These are phyloP conservation scores for Anniella stebbinsi DNA, from an alignment of 2,797 vertebrate species.

Conservation along the genomic window DNA sequence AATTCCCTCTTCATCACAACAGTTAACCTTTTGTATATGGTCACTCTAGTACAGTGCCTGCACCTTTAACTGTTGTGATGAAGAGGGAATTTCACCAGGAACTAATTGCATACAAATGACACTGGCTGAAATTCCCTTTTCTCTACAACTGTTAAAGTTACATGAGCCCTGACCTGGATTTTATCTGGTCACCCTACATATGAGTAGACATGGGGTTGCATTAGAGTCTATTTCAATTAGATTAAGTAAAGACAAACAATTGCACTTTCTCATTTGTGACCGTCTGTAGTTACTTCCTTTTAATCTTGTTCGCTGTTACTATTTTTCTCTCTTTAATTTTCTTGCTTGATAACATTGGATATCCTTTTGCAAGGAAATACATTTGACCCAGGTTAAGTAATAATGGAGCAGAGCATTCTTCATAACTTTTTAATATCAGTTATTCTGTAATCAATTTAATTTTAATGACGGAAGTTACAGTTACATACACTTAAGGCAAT, in stretches of 20 bases:
- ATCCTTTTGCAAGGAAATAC: background rate
- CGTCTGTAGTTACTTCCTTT: conserved; percentile 2
- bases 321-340: background rate
- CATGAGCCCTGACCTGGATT: too few species aligned
- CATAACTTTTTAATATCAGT: conserved; percentile 12
- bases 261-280: background rate
- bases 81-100: too few species aligned
- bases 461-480: conserved; percentile 7
- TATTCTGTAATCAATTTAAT: conserved; percentile 30
- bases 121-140: too few species aligned
- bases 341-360: background rate
- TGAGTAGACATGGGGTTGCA: background rate
- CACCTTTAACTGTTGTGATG: too few species aligned
- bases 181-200: too few species aligned
- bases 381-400: conserved; percentile 13
- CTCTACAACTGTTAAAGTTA: too few species aligned
- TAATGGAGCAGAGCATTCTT: conserved; percentile 15
- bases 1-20: too few species aligned
- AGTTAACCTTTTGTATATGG: too few species aligned
- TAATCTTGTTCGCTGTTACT: background rate
- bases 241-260: background rate
- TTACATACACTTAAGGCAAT: conserved; percentile 10
- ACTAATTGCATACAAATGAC: too few species aligned
- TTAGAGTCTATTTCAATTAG: background rate
- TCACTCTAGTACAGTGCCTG: too few species aligned